A percentile compares a stretch with the other conserved stretches of the same genome.
These are phyloP conservation scores for Ceyx erithaca DNA, from an alignment of 2,797 vertebrate species.

Conservation along the genomic window DNA sequence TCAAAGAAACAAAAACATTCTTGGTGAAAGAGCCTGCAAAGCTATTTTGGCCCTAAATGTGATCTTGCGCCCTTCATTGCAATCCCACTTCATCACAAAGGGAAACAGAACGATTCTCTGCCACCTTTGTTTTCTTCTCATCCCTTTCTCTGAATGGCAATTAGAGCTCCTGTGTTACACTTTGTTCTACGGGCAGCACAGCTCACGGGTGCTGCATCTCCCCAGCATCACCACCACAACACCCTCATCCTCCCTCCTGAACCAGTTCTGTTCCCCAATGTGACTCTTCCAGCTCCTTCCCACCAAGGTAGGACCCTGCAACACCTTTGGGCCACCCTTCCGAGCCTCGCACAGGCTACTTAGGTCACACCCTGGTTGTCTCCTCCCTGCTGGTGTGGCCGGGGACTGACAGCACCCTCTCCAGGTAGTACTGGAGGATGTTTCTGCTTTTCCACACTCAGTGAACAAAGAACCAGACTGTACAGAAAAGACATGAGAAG, in stretches of 20 bases:
- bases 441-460: background rate
- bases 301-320: background rate
- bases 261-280: background rate
- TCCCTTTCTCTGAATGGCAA: background rate
- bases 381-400: background rate
- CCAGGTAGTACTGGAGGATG: background rate
- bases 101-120: background rate
- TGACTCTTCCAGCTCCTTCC: background rate
- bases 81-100: slow-evolving; percentile 4
- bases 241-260: background rate
- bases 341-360: background rate
- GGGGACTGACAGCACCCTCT: background rate
- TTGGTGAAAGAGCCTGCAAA: slow-evolving; percentile 34
- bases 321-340: background rate
- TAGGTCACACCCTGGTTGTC: background rate
- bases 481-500: background rate
- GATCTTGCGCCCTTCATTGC: background rate
- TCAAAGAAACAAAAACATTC: slow-evolving; percentile 62
- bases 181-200: background rate
- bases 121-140: background rate
- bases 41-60: background rate
- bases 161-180: background rate
- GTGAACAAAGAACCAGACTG: background rate
- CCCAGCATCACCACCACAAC: background rate
- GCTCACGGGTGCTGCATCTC: background rate